These are phyloP conservation scores for Diadema setosum DNA, from an alignment of 35 echinoderm and acorn worm species.

Conservation along the genomic window DNA sequence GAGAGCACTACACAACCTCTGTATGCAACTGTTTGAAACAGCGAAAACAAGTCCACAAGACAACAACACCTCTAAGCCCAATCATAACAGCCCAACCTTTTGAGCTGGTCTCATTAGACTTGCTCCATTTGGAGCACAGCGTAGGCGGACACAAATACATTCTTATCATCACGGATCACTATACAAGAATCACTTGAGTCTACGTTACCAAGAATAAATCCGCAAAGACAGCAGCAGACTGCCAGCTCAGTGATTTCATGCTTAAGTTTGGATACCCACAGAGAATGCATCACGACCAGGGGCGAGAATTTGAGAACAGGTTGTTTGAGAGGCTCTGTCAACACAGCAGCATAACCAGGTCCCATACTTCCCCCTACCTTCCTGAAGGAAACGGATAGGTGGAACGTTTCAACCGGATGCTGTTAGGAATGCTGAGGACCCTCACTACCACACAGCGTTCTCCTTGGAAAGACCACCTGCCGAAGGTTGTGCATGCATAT, in stretches of 20 bases:
- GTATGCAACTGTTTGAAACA: conserved; percentile 12
- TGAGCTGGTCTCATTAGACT: conserved; percentile 60
- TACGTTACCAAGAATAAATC: conserved; percentile 58
- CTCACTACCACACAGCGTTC: background rate
- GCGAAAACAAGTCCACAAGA: background rate
- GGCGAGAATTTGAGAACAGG: conserved; percentile 44
- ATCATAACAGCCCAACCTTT: conserved; percentile 54
- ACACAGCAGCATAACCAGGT: background rate
- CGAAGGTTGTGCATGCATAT: conserved; percentile 54
- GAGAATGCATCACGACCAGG: conserved; percentile 60
- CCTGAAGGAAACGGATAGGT: too few relatives aligned
- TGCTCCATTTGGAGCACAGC: conserved; percentile 49
- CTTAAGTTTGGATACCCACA: conserved; percentile 31
- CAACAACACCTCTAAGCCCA: background rate
- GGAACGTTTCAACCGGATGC: conserved; percentile 8
- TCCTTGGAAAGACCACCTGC: conserved; percentile 2
- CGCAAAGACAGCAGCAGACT: conserved; percentile 19
- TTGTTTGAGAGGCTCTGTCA: conserved; percentile 25
- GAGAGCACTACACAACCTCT: background rate
- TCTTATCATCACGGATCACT: conserved; percentile 59
- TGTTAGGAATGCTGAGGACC: conserved; percentile 32
- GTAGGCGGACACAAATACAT: conserved; percentile 51
- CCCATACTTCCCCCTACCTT: too few relatives aligned
- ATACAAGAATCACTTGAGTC: conserved; percentile 32
- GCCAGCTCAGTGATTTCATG: conserved; percentile 31